Conservation (phyloP, 2,797 vertebrate genomes). For the Sciaenops ocellatus region DNA sequence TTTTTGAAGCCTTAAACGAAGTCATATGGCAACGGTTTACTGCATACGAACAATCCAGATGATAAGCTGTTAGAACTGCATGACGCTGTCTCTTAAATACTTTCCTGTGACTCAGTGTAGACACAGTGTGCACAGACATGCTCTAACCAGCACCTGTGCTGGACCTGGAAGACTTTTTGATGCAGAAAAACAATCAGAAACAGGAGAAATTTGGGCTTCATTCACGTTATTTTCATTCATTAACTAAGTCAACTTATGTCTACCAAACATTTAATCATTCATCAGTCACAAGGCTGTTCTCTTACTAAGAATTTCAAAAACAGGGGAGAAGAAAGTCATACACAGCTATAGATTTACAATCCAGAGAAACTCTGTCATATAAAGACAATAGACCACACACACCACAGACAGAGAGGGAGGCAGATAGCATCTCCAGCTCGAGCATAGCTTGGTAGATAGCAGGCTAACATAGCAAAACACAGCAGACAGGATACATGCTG, state of each 20-base stretch:
- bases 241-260: neutral
- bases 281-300: neutral
- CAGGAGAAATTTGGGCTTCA: neutral
- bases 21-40: neutral
- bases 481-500: constrained; percentile 37
- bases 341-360: neutral
- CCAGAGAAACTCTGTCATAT: neutral
- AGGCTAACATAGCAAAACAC: constrained; percentile 6
- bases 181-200: neutral
- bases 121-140: neutral
- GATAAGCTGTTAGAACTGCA: constrained; percentile 6
- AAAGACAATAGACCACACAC: constrained; percentile 16
- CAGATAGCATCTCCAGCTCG: constrained; percentile 30
- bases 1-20: neutral
- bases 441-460: constrained; percentile 13
- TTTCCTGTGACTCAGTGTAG: constrained; percentile 1
- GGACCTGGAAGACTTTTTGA: neutral
- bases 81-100: constrained; percentile 5
- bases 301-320: neutral
- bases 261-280: neutral
- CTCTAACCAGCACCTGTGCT: neutral
- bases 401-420: neutral
- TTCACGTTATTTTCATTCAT: neutral
- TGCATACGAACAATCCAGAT: neutral
- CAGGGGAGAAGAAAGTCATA: neutral